phyloP scores from a whole-genome alignment of 2,113 vertebrate species.

The Carassius carassius region DNA sequence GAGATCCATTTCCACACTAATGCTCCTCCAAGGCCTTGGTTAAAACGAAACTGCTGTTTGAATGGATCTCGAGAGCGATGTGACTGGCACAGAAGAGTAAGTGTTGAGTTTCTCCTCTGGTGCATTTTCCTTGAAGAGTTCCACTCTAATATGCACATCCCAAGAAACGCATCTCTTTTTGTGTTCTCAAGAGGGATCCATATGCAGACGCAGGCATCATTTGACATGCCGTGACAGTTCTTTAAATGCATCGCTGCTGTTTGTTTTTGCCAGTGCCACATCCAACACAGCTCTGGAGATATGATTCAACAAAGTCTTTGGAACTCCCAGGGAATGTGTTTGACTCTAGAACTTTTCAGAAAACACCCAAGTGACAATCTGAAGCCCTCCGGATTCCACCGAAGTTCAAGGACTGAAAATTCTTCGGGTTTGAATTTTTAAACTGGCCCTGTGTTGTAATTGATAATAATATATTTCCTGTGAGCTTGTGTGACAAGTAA shows the following conservation, averaged over 20 bases:
- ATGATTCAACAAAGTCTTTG: neutral
- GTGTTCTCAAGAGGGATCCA: neutral
- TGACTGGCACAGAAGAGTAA: constrained; percentile 22
- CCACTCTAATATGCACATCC: constrained; percentile 20
- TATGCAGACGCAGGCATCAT: neutral
- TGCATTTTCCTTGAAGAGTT: constrained; percentile 47
- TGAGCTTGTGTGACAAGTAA: constrained; percentile 29
- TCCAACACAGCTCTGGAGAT: neutral
- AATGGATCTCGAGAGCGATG: constrained; percentile 59
- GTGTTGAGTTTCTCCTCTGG: constrained; percentile 35
- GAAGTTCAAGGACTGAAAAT: neutral
- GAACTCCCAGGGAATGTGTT: neutral
- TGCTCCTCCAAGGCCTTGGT: constrained; percentile 39
- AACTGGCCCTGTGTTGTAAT: neutral
- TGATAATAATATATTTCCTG: constrained; percentile 24
- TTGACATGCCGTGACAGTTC: neutral
- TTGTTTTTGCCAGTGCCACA: constrained; percentile 13
- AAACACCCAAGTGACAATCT: neutral
- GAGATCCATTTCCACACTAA: constrained; percentile 43
- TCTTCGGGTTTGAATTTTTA: neutral
- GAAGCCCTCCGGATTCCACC: neutral
- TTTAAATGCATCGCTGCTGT: no score
- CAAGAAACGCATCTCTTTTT: neutral
- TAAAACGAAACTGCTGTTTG: constrained; percentile 58
- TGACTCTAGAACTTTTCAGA: neutral